Evolutionary conservation across 1,140 invertebrate species (phyloP).

Genomic region (Notospermus geniculatus): DNA sequence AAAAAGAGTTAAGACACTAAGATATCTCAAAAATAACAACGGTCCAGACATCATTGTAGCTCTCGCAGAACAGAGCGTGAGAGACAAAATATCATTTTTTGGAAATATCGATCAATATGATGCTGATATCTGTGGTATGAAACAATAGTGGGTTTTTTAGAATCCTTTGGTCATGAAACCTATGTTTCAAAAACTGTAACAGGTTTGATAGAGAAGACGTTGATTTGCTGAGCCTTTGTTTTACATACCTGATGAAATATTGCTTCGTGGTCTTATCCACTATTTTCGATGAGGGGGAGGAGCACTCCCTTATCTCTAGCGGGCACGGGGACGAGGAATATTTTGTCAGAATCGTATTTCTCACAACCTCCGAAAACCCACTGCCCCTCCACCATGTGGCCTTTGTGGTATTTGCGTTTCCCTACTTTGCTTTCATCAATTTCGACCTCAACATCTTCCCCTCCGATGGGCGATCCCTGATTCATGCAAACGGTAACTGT

Average conservation of each 20-base stretch:
- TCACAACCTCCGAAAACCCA: constrained; percentile 27
- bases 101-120: too few relatives aligned
- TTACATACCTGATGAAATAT: constrained; percentile 8
- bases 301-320: constrained; percentile 15
- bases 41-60: too few relatives aligned
- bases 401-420: constrained; percentile 26
- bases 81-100: too few relatives aligned
- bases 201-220: too few relatives aligned
- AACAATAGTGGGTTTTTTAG: too few relatives aligned
- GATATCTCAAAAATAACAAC: too few relatives aligned
- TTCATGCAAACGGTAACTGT: background rate
- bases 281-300: constrained; percentile 12
- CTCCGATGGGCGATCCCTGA: constrained; percentile 8
- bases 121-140: too few relatives aligned
- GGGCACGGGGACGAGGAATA: constrained; percentile 16
- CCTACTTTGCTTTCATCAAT: constrained; percentile 23
- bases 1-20: too few relatives aligned
- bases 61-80: too few relatives aligned
- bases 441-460: constrained; percentile 14
- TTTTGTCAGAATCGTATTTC: background rate
- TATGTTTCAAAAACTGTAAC: too few relatives aligned
- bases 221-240: too few relatives aligned
- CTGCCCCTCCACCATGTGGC: constrained; percentile 18
- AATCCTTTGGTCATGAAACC: too few relatives aligned
- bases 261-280: constrained; percentile 18